phyloP scores from a whole-genome alignment of 2,888 invertebrate genomes.

The Metacarcinus magister region DNA sequence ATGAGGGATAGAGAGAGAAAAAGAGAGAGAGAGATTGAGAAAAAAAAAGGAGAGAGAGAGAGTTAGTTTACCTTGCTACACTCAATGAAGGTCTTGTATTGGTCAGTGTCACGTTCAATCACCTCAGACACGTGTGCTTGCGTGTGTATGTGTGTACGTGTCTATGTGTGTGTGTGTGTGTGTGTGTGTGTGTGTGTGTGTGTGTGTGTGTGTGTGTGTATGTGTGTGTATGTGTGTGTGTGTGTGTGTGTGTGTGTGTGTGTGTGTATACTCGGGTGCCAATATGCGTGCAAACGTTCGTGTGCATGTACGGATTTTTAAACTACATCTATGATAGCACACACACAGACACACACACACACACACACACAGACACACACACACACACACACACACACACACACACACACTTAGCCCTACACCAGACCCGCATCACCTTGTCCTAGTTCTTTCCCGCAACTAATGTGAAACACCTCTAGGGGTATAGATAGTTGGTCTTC shows the following conservation, averaged over 20 bases:
- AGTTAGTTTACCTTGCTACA: too few species aligned
- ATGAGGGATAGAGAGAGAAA: too few species aligned
- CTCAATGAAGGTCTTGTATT: too few species aligned
- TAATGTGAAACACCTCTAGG: not conserved
- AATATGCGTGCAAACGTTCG: too few species aligned
- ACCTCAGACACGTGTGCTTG: not conserved
- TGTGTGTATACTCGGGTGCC: not conserved
- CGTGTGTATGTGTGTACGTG: not conserved
- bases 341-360: not conserved
- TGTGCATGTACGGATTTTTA: not conserved
- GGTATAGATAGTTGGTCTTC: not conserved
- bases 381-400: not conserved
- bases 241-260: conserved; percentile 26
- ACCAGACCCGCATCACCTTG: conserved; percentile 1
- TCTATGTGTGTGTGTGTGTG: not conserved
- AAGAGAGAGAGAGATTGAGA: too few species aligned
- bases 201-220: conserved; percentile 15
- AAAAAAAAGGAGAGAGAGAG: too few species aligned
- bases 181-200: conserved; percentile 26
- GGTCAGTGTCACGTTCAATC: conserved; percentile 5
- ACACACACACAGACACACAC: conserved; percentile 15
- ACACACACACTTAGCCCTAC: not conserved
- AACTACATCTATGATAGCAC: too few species aligned
- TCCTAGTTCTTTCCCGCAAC: not conserved
- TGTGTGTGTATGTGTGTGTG: not conserved